Conservation (phyloP, 2,797 vertebrate species). For the Thunnus albacares region DNA sequence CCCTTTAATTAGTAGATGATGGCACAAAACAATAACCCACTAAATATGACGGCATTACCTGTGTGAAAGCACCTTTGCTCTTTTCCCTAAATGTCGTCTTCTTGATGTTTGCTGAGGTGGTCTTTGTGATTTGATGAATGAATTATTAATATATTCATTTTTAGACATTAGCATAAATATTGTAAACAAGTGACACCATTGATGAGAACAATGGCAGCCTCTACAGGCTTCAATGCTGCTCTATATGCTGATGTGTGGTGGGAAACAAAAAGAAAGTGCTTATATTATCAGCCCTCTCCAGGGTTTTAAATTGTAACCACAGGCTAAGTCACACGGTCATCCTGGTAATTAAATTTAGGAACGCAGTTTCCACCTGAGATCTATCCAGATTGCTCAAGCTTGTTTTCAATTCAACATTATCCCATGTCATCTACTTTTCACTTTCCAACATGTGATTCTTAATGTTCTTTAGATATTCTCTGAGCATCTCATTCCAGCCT, state of each 20-base stretch:
- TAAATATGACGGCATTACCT: too few species aligned
- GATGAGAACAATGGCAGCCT: neutral
- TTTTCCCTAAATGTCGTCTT: too few species aligned
- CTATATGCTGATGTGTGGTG: neutral
- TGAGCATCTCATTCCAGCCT: constrained; percentile 1
- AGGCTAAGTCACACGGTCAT: constrained; percentile 11
- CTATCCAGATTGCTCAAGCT: neutral
- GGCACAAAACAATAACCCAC: too few species aligned
- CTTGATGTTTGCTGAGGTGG: neutral
- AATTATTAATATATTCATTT: too few species aligned
- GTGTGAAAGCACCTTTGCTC: too few species aligned
- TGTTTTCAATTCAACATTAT: neutral
- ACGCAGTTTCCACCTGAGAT: constrained; percentile 4
- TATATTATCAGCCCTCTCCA: neutral
- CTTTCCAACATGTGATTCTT: neutral
- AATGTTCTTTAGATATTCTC: neutral
- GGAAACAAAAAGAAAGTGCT: neutral
- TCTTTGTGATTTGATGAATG: neutral
- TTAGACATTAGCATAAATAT: neutral
- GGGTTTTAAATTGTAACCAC: neutral
- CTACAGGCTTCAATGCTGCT: neutral
- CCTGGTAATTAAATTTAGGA: constrained; percentile 19
- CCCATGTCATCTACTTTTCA: neutral
- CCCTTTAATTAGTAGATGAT: too few species aligned
- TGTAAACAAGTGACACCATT: neutral